Conservation (phyloP, 2,888 invertebrate species). For the Stenodema calcarata region DNA sequence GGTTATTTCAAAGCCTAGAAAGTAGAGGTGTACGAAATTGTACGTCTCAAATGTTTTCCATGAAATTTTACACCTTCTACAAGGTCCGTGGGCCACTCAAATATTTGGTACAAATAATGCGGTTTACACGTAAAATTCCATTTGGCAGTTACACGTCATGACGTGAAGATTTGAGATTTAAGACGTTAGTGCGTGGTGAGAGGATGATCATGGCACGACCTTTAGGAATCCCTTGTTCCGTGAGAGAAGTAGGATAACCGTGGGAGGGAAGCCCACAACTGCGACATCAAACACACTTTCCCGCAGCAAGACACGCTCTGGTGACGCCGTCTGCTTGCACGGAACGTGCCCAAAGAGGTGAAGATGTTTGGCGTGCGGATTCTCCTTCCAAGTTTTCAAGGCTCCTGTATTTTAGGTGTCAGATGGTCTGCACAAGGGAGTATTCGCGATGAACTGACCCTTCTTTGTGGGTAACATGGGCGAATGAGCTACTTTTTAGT, state of each 20-base stretch:
- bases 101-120: no score
- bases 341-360: not conserved
- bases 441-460: not conserved
- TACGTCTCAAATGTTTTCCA: no score
- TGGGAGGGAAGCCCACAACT: not conserved
- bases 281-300: constrained; percentile 12
- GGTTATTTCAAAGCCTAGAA: no score
- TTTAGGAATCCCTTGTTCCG: not conserved
- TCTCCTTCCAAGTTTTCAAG: not conserved
- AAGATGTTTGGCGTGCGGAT: not conserved
- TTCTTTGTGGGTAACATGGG: not conserved
- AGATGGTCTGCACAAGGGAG: not conserved
- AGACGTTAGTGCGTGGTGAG: no score
- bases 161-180: no score
- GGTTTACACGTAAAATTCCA: no score
- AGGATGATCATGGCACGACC: not conserved
- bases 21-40: no score
- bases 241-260: constrained; percentile 9
- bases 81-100: no score
- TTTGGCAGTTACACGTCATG: no score
- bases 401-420: no score
- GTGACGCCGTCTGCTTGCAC: not conserved
- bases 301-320: constrained; percentile 7
- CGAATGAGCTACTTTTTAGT: not conserved
- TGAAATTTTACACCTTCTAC: no score